phyloP scores from a whole-genome alignment of 1,140 invertebrate genomes.

The Bathynomus jamesi region DNA sequence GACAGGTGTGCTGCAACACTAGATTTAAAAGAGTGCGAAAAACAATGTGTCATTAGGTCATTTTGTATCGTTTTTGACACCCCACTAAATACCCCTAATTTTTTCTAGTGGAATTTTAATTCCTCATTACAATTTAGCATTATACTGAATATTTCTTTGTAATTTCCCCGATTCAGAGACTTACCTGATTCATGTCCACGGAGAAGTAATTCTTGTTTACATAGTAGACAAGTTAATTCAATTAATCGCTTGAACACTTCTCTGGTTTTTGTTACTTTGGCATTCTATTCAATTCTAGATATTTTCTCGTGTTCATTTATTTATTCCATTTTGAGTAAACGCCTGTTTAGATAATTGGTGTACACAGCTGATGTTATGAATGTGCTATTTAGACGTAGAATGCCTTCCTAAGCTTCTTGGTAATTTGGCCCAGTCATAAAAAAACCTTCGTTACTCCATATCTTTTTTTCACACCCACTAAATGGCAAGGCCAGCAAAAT shows the following conservation, averaged over 20 bases:
- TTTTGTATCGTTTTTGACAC: slow-evolving; percentile 27
- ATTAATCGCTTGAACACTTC: neutral
- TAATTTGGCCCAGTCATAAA: neutral
- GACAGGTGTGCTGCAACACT: neutral
- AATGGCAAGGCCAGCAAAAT: slow-evolving; percentile 16
- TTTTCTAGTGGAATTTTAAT: slow-evolving; percentile 15
- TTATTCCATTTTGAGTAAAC: neutral
- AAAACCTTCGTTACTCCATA: neutral
- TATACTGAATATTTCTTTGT: slow-evolving; percentile 5
- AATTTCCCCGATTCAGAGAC: slow-evolving; percentile 14
- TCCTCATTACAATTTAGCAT: slow-evolving; percentile 3
- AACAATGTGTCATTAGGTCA: slow-evolving; percentile 9
- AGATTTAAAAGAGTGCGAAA: neutral
- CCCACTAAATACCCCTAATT: slow-evolving; percentile 5
- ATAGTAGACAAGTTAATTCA: neutral
- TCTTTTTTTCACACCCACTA: neutral
- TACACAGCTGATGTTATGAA: neutral
- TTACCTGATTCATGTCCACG: slow-evolving; percentile 8
- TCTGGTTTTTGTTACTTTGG: neutral
- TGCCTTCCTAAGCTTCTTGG: neutral
- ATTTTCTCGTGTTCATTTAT: neutral
- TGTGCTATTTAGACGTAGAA: neutral
- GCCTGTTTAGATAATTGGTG: neutral
- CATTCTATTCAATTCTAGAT: neutral
- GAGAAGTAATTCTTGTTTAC: slow-evolving; percentile 3